Percentiles rank a stretch among this genome's conserved stretches.
phyloP scores from a whole-genome alignment of 2,797 vertebrate species.

The Danio choprae region DNA sequence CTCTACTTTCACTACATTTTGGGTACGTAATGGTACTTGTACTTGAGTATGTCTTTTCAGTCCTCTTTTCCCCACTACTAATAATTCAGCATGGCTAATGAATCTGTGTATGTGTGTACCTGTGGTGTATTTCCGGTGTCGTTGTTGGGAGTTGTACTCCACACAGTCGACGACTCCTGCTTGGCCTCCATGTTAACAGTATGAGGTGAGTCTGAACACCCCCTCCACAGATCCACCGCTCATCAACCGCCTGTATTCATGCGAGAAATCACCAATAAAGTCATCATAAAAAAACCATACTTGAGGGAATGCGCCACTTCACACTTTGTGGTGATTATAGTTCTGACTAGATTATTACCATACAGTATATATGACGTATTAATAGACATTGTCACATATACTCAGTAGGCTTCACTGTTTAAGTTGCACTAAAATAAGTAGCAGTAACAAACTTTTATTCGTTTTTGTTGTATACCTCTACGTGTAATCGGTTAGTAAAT shows the following conservation, averaged over 20 bases:
- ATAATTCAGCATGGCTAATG: neutral
- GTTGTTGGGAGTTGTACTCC: conserved; percentile 73
- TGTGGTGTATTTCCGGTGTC: conserved; percentile 74
- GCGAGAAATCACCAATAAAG: neutral
- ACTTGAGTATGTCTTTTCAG: too few species aligned
- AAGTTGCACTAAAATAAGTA: too few species aligned
- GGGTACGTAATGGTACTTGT: too few species aligned
- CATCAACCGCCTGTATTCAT: conserved; percentile 52
- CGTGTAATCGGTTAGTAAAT: neutral
- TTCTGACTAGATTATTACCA: neutral
- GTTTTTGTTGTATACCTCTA: neutral
- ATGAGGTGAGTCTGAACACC: conserved; percentile 48
- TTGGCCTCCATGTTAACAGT: conserved; percentile 81
- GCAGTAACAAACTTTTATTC: too few species aligned
- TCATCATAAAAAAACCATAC: neutral
- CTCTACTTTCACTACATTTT: too few species aligned
- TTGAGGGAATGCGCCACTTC: neutral
- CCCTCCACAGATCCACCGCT: conserved; percentile 55
- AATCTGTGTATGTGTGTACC: conserved; percentile 62
- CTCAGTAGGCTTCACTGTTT: neutral
- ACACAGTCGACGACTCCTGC: conserved; percentile 77
- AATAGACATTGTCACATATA: neutral
- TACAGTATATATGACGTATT: neutral
- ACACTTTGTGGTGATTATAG: neutral
- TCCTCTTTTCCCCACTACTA: too few species aligned